These are phyloP conservation scores for Mamestra configurata DNA, from an alignment of 1,140 invertebrate genomes.

Conservation along the genomic window DNA sequence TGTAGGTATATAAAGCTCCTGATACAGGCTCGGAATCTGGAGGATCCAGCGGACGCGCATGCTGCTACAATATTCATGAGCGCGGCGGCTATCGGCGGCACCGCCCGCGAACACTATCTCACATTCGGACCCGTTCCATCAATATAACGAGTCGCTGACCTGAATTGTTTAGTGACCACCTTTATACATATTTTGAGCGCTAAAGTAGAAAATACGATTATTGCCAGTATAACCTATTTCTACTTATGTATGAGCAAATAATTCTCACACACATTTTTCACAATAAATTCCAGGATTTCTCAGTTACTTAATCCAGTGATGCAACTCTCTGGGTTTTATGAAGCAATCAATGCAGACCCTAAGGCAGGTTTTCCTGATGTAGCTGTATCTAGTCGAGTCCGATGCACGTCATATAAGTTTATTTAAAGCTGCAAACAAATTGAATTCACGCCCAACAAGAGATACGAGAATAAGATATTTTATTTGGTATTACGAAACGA, in stretches of 20 bases:
- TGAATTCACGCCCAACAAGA: conserved; percentile 15
- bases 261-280: not conserved
- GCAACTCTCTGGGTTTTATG: conserved; percentile 32
- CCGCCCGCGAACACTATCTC: conserved; percentile 66
- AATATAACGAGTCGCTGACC: conserved; percentile 70
- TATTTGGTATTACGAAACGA: conserved; percentile 14
- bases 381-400: not conserved
- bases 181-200: conserved; percentile 58
- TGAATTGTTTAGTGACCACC: conserved; percentile 67
- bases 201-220: conserved; percentile 43
- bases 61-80: conserved; percentile 75
- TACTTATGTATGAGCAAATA: conserved; percentile 28
- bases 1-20: conserved; percentile 61
- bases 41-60: conserved; percentile 62
- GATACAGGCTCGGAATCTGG: conserved; percentile 66
- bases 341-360: conserved; percentile 3
- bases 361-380: not conserved
- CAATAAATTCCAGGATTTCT: conserved; percentile 29
- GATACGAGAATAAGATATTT: conserved; percentile 30
- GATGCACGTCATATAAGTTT: conserved; percentile 22
- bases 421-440: conserved; percentile 34
- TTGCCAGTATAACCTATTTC: conserved; percentile 36
- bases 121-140: conserved; percentile 69
- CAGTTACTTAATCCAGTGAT: conserved; percentile 9
- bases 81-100: conserved; percentile 55